These are phyloP conservation scores for Hoplodrina blanda DNA, from an alignment of 2,888 invertebrate species.

Conservation along the genomic window DNA sequence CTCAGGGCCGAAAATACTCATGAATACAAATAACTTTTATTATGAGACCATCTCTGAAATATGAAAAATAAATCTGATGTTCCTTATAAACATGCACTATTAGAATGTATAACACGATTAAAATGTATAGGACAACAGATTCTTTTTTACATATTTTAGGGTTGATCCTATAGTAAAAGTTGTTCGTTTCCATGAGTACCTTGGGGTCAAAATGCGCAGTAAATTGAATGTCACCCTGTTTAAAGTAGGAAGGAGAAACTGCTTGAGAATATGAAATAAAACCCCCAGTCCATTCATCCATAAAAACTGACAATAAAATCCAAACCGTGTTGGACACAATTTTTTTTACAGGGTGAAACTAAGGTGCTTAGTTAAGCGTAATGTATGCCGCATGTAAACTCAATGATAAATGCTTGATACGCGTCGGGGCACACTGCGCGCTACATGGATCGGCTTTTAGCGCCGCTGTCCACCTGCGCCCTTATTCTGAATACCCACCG, in stretches of 20 bases:
- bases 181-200: no score
- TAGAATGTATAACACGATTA: no score
- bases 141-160: no score
- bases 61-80: no score
- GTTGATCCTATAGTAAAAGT: no score
- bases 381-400: slow-evolving; percentile 75
- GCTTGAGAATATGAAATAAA: slow-evolving; percentile 13
- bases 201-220: no score
- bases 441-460: slow-evolving; percentile 78
- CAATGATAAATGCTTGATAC: slow-evolving; percentile 77
- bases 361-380: slow-evolving; percentile 71
- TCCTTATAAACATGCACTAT: no score
- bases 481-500: slow-evolving; percentile 60
- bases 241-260: not conserved
- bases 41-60: no score
- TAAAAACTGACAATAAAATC: slow-evolving; percentile 44
- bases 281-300: slow-evolving; percentile 5
- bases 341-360: slow-evolving; percentile 60
- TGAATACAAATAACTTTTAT: no score
- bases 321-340: slow-evolving; percentile 43
- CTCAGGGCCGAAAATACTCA: no score
- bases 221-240: no score
- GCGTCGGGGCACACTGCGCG: slow-evolving; percentile 58
- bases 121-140: no score
- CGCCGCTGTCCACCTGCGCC: slow-evolving; percentile 73